Evolutionary conservation across 2,797 vertebrate species (phyloP), one percentile per base, ranked within the genome.

Genomic region (Chaunax sp.): DNA sequence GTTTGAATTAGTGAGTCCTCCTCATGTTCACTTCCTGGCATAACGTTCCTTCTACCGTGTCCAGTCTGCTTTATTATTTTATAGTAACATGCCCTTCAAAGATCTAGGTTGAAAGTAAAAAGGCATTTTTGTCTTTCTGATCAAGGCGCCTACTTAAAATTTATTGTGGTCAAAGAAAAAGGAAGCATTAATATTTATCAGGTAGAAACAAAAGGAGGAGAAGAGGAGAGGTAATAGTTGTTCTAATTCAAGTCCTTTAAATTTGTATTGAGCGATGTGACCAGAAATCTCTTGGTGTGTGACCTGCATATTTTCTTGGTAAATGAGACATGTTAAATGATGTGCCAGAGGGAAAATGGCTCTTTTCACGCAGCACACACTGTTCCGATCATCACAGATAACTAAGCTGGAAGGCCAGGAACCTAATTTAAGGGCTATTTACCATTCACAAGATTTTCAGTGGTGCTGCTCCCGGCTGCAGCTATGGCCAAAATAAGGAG

Each of bases 271-370:
- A 73, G 84, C 68, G 23, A 90, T 88, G 77, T 88, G 89, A 87
- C 87, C 84, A 86, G 86, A 84, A 82, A 81, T 77, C 67, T 85
- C 74, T 70, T 51, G 53, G 73, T 83, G 80, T 91, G 88, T 89
- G 90, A 92, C 87, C 86, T 86, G 92, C 87, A 92, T 88, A 90
- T 89, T 87, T 89, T 64, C 75, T 65, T 43, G 79, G 61, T 88
- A 91, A 93, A 92, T 92, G 88, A 92, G 90, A 92, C 88, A 76
- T 88, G 89, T 87, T 91, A 90, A 92, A 91, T 87, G 79, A 87
- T 81, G 83, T 87, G 85, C 84, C 80, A 74, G 79, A 81, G 89
- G 86, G 78, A 80, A 87, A 90, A 88, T 85, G 83, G 87, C 62
- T 84, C 82, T 91, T 89, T 85, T 92, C 87, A 88, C 85, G 83